Base-by-base conservation (phyloP, 64 coral and sea anemone genomes). In the Stylophora pistillata region DNA sequence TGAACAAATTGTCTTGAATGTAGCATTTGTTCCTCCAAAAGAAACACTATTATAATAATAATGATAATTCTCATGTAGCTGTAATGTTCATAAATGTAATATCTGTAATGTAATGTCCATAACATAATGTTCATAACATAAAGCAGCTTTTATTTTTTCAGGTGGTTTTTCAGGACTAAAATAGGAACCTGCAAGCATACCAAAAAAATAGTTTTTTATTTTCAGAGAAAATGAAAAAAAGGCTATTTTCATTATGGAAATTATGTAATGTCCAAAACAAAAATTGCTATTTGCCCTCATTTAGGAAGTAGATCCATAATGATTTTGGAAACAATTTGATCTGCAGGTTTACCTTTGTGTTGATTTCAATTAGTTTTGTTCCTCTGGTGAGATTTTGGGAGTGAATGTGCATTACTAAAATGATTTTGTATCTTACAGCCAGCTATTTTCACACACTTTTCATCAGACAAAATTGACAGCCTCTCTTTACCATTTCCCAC, bases 261-360 rank as follows among this genome's bases (percentile, higher is more conserved):
- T 76, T 76, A 76, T 34, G 33, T 76, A 76, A 76, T 53, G 41
- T 76, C 74, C 41, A 41, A 53, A 76, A 76, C 74, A 10, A 21
- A n/a, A 76, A 32, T 30, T 32, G 21, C 15, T 76, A 18, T 20
- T 76, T 41, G 17, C 32, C 53, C 74, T 76, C 7, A 53, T 76
- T 53, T 21, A 54, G 1, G 16, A 76, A 53, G 74, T 21, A 53
- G 34, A 53, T 76, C 53, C 34, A 53, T n/a, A n/a, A n/a, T n/a
- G n/a, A n/a, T 53, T 5, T 20, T 76, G 37, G 37, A 5, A 15
- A 15, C 9, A 76, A 53, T 21, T 34, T 10, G 53, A 21, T 76
- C 41, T 76, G 34, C 17, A 18, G 53, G 23, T 53, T 47, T 47
- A 47, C 37, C 37, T 47, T 47, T 47, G 37, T 47, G 37, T 47